A percentile compares a stretch with the other conserved stretches of the same genome.
Conservation (phyloP, 1,140 invertebrate genomes). For the Muscidifurax raptorellus region DNA sequence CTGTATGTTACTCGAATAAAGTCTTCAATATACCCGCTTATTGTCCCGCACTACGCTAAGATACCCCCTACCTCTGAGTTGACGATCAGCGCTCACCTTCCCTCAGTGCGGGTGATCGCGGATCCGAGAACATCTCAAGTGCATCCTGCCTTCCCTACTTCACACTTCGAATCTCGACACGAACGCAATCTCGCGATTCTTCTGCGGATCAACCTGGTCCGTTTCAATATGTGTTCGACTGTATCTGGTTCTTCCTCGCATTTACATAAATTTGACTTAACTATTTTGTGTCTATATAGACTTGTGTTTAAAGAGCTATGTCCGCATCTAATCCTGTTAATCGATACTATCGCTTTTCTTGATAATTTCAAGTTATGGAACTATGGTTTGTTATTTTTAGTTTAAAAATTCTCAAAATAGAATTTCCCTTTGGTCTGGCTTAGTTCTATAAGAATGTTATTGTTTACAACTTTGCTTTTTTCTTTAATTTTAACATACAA, state of each 20-base stretch:
- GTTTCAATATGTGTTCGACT: background rate
- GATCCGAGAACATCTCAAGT: too few species aligned
- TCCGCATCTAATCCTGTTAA: background rate
- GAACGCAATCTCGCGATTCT: too few species aligned
- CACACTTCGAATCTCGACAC: too few species aligned
- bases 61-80: too few species aligned
- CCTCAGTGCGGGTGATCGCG: too few species aligned
- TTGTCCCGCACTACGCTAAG: too few species aligned
- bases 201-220: too few species aligned
- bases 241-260: background rate
- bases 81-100: too few species aligned
- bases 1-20: too few species aligned
- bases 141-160: too few species aligned
- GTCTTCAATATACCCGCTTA: too few species aligned
- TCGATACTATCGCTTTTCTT: background rate
- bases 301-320: background rate
- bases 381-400: slow-evolving; percentile 33
- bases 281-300: background rate
- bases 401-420: slow-evolving; percentile 42
- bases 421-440: slow-evolving; percentile 25
- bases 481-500: slow-evolving; percentile 13
- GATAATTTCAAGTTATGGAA: slow-evolving; percentile 28
- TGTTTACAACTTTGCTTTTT: slow-evolving; percentile 27
- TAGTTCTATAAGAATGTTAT: background rate
- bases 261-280: background rate